A percentile compares a stretch with the other conserved stretches of the same genome.
Evolutionary conservation across 2,113 vertebrate species (phyloP).

Genomic region (Rhegmatorhina hoffmannsi): DNA sequence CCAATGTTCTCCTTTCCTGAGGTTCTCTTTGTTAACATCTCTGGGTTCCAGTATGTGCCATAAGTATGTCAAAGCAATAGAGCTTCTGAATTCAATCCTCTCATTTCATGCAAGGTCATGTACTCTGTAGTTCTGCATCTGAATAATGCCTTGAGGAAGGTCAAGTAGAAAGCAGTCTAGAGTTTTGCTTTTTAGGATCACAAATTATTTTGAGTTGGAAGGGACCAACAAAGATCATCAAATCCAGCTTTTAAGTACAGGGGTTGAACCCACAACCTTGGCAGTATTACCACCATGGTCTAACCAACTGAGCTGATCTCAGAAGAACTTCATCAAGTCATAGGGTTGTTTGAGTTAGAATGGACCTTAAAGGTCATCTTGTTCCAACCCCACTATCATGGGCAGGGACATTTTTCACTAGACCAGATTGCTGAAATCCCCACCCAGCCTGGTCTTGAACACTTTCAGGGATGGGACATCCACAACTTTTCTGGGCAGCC

Average conservation of each 20-base stretch:
- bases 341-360: background rate
- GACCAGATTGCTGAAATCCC: background rate
- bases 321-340: background rate
- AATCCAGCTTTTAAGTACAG: background rate
- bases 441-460: background rate
- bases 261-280: background rate
- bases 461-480: background rate
- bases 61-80: background rate
- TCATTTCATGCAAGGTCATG: background rate
- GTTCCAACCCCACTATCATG: background rate
- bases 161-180: background rate
- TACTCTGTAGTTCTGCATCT: background rate
- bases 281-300: background rate
- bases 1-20: background rate
- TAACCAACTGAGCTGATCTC: background rate
- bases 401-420: background rate
- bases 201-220: background rate
- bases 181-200: background rate
- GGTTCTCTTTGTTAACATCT: background rate
- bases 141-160: background rate
- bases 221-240: background rate
- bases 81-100: background rate
- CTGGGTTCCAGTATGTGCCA: background rate
- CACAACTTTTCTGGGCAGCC: background rate
- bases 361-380: background rate